Evolutionary conservation across 2,888 invertebrate genomes (phyloP), one percentile per base, ranked within the genome.

Genomic region (Sipha maydis): DNA sequence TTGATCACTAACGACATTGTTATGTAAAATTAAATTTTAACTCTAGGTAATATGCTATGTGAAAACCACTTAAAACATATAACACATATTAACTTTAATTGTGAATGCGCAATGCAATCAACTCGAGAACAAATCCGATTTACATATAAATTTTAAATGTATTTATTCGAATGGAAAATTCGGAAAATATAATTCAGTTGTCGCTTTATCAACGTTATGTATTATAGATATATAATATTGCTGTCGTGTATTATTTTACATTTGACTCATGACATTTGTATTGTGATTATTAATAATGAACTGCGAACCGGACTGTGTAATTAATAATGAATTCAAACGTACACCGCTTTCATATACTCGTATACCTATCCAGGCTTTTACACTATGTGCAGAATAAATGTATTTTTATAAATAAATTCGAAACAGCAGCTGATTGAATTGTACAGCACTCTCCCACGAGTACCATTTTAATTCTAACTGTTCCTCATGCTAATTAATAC

Each of bases 91-190:
- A 41, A 67, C 38, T 67, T 80, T 67, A 69, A 80, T 56, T 69
- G 8, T 41, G 56, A 41, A 80, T 67, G 38, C 14, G 61, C n/a
- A 54, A 80, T 38, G 61, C 25, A 67, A 80, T 80, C 80, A 67
- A 80, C 80, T 25, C 61, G 25, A 61, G 48, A 25, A 38, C 14
- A 19, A 61, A 80, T 80, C 61, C n/a, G 80, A 80, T 80, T 80
- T 80, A 38, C 34, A 61, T n/a, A 3, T 14, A 38, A 19, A 38
- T 67, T 38, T 67, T n/a, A 34, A 61, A 61, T 79, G 11, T 38
- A 61, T 61, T 31, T 61, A 79, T 56, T 34, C 79, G 31, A 25
- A 79, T 7, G 31, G 61, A 61, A 56, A 56, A 61, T 79, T 79
- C 34, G 28, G 71, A 28, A 28, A 28, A 28, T 9, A 61, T 7